Conservation (phyloP, 2,113 vertebrate species). For the Columba livia region DNA sequence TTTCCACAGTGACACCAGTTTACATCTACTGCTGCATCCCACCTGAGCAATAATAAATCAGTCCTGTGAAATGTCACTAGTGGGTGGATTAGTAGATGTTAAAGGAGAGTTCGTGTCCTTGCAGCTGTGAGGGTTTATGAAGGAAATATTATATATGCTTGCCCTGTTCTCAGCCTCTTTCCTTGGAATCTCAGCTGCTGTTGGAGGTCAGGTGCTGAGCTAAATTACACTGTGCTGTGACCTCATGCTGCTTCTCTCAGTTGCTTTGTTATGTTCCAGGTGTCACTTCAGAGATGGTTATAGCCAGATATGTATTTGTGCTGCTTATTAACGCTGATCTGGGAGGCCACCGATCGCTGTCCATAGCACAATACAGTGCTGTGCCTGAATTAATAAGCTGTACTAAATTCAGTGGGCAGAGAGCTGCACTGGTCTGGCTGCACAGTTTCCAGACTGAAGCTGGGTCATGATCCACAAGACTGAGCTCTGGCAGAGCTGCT, state of each 20-base stretch:
- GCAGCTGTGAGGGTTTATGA: background rate
- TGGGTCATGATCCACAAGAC: background rate
- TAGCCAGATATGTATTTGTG: background rate
- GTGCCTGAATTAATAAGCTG: background rate
- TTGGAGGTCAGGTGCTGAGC: background rate
- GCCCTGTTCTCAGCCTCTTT: background rate
- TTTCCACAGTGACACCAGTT: background rate
- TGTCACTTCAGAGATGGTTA: background rate
- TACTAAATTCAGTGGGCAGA: background rate
- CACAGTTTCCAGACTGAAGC: background rate
- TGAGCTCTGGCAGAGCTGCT: background rate
- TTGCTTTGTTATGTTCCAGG: background rate
- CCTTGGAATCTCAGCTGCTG: background rate
- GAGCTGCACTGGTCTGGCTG: background rate
- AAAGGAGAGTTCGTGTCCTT: background rate
- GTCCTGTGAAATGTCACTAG: background rate
- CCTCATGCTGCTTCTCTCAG: background rate
- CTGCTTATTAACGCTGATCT: background rate
- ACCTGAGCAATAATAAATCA: background rate
- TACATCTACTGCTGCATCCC: background rate
- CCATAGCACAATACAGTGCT: background rate
- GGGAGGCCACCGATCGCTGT: background rate
- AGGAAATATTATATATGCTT: background rate
- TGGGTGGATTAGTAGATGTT: background rate
- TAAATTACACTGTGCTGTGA: background rate